Evolutionary conservation across 2,888 invertebrate species (phyloP), one percentile per base, ranked within the genome.

Genomic region (Muscina levida): DNA sequence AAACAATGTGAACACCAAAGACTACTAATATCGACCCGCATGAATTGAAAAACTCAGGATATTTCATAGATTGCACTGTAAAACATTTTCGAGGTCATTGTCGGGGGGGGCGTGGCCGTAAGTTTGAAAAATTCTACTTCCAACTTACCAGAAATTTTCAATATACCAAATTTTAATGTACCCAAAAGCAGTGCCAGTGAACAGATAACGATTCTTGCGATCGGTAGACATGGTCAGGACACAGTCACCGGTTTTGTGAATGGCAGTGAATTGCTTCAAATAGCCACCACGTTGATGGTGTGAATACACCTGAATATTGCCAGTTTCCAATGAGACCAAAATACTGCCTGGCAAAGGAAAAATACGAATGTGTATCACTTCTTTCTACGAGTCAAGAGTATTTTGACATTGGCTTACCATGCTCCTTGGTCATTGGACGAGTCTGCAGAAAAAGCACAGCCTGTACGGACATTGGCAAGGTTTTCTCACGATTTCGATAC

Each of bases 81-180:
- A n/a, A n/a, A n/a, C n/a, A n/a, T n/a, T n/a, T n/a, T n/a, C n/a
- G n/a, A n/a, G n/a, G n/a, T n/a, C n/a, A n/a, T n/a, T n/a, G n/a
- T n/a, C n/a, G n/a, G n/a, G n/a, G n/a, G n/a, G n/a, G n/a, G n/a
- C n/a, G n/a, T n/a, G n/a, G n/a, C n/a, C n/a, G n/a, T n/a, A n/a
- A n/a, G n/a, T n/a, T n/a, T n/a, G n/a, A n/a, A n/a, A n/a, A n/a
- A n/a, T n/a, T 31, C 8, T 31, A 3, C 31, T 31, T 31, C 8
- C 31, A 31, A 85, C 87, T 87, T 83, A 90, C 90, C 94, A 92
- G 85, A 93, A 96, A 88, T 95, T 94, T 68, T 91, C 91, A 87
- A 97, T 91, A 56, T 94, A 92, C 96, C 96, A 97, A 19, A 94
- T 93, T 91, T 96, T 96, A 70, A 97, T 92, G 86, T 96, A 96